A percentile compares a stretch with the other conserved stretches of the same genome.
Evolutionary conservation across 2,888 invertebrate species (phyloP).

Genomic region (Geotrupes spiniger): DNA sequence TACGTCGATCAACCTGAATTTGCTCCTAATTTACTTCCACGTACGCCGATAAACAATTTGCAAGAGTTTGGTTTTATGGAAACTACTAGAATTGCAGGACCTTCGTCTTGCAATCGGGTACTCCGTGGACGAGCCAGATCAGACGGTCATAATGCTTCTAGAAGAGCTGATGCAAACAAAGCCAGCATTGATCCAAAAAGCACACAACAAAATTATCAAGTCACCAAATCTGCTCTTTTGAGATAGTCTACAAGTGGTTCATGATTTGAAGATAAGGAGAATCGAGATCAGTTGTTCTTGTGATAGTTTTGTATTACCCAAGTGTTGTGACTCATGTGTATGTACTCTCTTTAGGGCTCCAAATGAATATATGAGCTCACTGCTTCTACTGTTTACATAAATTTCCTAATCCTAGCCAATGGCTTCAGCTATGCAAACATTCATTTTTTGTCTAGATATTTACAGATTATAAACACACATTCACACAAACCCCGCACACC

Average conservation of each 20-base stretch:
- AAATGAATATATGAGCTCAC: constrained; percentile 1
- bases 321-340: constrained; percentile 17
- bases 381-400: constrained; percentile 15
- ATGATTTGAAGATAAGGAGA: background rate
- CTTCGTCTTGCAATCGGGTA: constrained; percentile 27
- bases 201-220: constrained; percentile 9
- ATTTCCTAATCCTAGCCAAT: constrained; percentile 10
- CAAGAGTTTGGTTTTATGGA: constrained; percentile 6
- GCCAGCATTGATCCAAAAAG: constrained; percentile 16
- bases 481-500: no score
- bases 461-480: no score
- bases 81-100: constrained; percentile 8
- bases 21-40: constrained; percentile 9
- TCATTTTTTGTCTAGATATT: no score
- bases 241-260: constrained; percentile 12
- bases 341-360: constrained; percentile 12
- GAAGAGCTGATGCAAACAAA: constrained; percentile 44
- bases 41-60: constrained; percentile 6
- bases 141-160: constrained; percentile 43
- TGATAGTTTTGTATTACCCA: constrained; percentile 19
- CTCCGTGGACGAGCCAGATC: constrained; percentile 44
- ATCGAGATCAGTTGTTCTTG: constrained; percentile 13
- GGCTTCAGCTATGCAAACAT: no score
- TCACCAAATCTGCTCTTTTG: constrained; percentile 12
- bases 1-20: constrained; percentile 3